Base-by-base conservation (phyloP, 2,113 vertebrate species). In the Emydura subglobosa region DNA sequence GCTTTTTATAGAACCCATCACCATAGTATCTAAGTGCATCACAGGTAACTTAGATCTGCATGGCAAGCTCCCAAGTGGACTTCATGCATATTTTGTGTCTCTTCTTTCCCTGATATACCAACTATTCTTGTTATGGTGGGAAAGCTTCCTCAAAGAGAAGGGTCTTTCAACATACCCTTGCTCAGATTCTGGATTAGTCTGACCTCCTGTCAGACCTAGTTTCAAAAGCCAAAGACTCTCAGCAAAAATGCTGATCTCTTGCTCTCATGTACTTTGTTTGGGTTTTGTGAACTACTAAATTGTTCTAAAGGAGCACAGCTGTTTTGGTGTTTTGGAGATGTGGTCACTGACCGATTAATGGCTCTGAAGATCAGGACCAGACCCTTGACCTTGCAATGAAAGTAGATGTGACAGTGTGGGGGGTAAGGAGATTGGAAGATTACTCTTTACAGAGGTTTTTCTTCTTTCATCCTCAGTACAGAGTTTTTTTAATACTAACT, bases 241-340 rank as follows among this genome's bases (percentile, higher is more conserved):
- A n/a, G 65, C 47, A 89, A 39, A 93, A 84, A 80, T 0, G 0
- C 24, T 88, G 87, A 80, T 94, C 81, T 92, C 55, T 10, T 88
- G 39, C 24, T 78, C 24, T 78, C 42, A 78, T 47, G 81, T 94
- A 84, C 39, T 91, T 91, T 61, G 24, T 31, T 1, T 44, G 44
- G 59, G 31, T 39, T 90, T 65, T 78, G 25, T 34, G 1, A 72
- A 21, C 17, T 22, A 72, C 34, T 90, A 2, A 3, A 1, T 86
- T 87, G 17, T 89, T 97, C 54, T 49, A 50, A 17, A 68, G 49
- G 25, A 94, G 47, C 1, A 1, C 91, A 97, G 88, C 89, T 96
- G 93, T 90, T 94, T 96, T 80, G 90, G 68, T 96, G 93, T 90
- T 94, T 96, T 80, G 90, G 68, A 88, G 82, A 82, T 88, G 83